These are phyloP conservation scores for Eulemur macaco DNA, from an alignment of 2,113 vertebrate genomes.

Conservation along the genomic window DNA sequence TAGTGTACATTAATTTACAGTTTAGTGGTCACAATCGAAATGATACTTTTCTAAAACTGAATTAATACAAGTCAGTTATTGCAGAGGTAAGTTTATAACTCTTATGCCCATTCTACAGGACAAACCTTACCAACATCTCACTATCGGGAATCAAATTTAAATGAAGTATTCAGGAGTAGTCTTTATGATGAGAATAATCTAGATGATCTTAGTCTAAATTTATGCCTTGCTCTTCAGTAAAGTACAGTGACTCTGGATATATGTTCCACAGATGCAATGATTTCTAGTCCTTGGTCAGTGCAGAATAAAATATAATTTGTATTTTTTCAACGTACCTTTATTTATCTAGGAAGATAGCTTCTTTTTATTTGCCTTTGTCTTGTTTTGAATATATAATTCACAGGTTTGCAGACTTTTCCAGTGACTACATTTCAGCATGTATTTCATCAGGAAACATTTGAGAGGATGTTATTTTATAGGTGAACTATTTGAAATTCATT, in stretches of 20 bases:
- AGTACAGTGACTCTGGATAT: not conserved
- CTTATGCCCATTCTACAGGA: not conserved
- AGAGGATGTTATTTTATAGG: not conserved
- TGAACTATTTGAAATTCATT: not conserved
- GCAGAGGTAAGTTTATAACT: not conserved
- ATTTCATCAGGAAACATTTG: not conserved
- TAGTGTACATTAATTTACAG: not conserved
- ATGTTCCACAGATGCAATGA: not conserved
- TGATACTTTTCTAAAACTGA: not conserved
- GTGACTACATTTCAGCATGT: not conserved
- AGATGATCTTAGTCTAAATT: not conserved
- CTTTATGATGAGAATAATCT: not conserved
- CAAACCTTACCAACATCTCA: not conserved
- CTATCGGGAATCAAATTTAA: not conserved
- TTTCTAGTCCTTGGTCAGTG: not conserved
- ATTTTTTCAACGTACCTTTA: not conserved
- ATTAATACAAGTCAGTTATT: not conserved
- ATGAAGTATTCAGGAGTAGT: not conserved
- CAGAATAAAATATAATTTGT: not conserved
- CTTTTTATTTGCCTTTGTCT: not conserved
- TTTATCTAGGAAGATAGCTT: not conserved
- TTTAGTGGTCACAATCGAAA: not conserved
- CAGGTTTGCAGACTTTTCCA: not conserved
- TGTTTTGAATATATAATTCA: not conserved
- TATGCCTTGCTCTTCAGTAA: not conserved